Conservation (phyloP, 2,888 invertebrate species). For the Leptopterna dolabrata region DNA sequence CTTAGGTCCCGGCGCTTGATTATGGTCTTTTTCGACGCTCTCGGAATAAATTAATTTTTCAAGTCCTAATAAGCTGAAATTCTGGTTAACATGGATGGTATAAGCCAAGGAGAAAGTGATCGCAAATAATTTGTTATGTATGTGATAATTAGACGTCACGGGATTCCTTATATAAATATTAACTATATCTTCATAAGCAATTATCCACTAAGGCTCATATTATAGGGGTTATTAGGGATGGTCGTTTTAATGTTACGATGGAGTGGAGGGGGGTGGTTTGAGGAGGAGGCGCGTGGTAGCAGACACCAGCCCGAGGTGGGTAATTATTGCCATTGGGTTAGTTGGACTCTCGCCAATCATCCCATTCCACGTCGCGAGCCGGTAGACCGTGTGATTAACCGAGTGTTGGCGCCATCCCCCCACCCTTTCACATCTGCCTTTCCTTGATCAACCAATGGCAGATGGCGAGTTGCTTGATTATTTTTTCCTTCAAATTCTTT, state of each 20-base stretch:
- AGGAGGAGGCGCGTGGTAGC: conserved; percentile 5
- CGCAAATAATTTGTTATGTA: conserved; percentile 28
- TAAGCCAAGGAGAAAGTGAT: not conserved
- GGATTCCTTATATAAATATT: not conserved
- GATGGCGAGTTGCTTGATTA: no score
- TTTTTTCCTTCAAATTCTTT: not conserved
- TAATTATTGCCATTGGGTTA: conserved; percentile 23
- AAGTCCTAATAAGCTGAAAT: not conserved
- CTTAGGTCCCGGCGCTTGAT: no score
- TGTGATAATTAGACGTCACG: conserved; percentile 24
- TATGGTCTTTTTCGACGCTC: no score
- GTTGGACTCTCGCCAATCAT: conserved; percentile 34
- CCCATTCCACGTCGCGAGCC: not conserved
- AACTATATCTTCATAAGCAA: not conserved
- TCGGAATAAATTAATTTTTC: not conserved
- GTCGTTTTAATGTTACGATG: not conserved
- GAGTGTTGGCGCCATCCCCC: not conserved
- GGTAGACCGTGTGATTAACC: not conserved
- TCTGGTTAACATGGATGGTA: not conserved
- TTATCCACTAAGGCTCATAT: not conserved
- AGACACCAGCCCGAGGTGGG: not conserved
- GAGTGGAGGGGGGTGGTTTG: no score
- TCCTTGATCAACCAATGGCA: not conserved
- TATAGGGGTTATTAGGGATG: not conserved
- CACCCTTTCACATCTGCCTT: not conserved